These are phyloP conservation scores for Epinephelus fuscoguttatus DNA, from an alignment of 2,113 vertebrate species.

Conservation along the genomic window DNA sequence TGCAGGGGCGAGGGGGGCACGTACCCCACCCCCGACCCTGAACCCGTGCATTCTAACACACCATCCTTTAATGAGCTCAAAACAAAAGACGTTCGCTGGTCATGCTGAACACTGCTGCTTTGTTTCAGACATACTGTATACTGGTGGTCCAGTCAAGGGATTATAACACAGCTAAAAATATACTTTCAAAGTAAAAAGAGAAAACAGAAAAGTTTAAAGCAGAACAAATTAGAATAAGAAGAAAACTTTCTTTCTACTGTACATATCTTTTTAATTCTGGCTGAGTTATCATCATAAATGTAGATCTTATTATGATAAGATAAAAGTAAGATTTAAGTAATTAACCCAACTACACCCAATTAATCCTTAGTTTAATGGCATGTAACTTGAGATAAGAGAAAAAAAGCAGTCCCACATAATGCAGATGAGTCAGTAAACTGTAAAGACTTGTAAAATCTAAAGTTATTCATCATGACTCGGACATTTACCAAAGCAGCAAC, in stretches of 20 bases:
- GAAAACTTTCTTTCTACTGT: not conserved
- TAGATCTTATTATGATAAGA: conserved; percentile 16
- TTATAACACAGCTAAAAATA: not conserved
- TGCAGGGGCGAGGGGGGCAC: not conserved
- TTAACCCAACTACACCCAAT: conserved; percentile 45
- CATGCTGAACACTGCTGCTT: conserved; percentile 31
- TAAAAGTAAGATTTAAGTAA: conserved; percentile 12
- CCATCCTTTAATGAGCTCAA: conserved; percentile 52
- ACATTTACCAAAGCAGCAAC: conserved; percentile 9
- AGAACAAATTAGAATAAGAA: not conserved
- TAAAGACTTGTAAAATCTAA: not conserved
- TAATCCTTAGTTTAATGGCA: conserved; percentile 16
- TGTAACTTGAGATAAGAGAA: conserved; percentile 43
- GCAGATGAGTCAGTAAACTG: conserved; percentile 10
- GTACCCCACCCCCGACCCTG: not conserved
- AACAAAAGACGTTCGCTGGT: conserved; percentile 38
- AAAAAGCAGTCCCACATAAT: not conserved
- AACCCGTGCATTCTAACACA: conserved; percentile 42
- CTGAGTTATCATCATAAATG: conserved; percentile 3
- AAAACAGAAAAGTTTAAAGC: not conserved
- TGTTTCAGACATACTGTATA: not conserved
- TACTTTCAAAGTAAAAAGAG: not conserved
- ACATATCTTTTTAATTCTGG: not conserved
- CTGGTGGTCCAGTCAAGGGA: not conserved
- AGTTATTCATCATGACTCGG: conserved; percentile 26